A percentile compares a stretch with the other conserved stretches of the same genome.
phyloP scores from a whole-genome alignment of 2,888 invertebrate genomes.

The Luffia ferchaultella region DNA sequence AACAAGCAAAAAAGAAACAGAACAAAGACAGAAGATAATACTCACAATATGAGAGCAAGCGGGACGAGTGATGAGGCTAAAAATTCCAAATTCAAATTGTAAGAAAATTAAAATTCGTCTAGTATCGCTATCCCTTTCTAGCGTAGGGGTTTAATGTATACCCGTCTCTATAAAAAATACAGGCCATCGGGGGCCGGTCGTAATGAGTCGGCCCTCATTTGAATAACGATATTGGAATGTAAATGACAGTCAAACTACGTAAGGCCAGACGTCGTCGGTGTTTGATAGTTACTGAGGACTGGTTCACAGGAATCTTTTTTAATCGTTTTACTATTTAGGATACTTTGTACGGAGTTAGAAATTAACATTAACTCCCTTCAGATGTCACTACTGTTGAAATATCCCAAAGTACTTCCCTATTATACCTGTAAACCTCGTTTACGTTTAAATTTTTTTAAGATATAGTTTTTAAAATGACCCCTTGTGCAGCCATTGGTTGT shows the following conservation, averaged over 20 bases:
- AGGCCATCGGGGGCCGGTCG: constrained; percentile 36
- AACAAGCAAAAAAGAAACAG: neutral
- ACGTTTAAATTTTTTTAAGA: no score
- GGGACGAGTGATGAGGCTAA: constrained; percentile 40
- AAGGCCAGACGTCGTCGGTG: constrained; percentile 13
- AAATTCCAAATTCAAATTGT: constrained; percentile 65
- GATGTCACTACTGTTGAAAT: no score
- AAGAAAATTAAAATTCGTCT: constrained; percentile 66
- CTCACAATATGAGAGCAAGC: constrained; percentile 22
- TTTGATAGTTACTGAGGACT: constrained; percentile 12
- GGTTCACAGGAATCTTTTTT: no score
- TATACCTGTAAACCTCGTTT: no score
- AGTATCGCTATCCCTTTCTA: constrained; percentile 28
- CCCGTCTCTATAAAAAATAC: constrained; percentile 38
- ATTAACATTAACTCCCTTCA: no score
- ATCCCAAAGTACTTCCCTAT: no score
- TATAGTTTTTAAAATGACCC: no score
- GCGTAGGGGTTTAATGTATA: constrained; percentile 7
- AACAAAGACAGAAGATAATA: neutral
- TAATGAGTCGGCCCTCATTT: constrained; percentile 26
- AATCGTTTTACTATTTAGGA: no score
- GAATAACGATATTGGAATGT: constrained; percentile 36
- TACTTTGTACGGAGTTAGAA: no score
- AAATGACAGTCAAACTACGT: constrained; percentile 29
- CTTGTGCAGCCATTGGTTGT: no score